Percentiles rank a stretch among this genome's conserved stretches.
Evolutionary conservation across 1,140 invertebrate genomes (phyloP).

Genomic region (Sipha flava): DNA sequence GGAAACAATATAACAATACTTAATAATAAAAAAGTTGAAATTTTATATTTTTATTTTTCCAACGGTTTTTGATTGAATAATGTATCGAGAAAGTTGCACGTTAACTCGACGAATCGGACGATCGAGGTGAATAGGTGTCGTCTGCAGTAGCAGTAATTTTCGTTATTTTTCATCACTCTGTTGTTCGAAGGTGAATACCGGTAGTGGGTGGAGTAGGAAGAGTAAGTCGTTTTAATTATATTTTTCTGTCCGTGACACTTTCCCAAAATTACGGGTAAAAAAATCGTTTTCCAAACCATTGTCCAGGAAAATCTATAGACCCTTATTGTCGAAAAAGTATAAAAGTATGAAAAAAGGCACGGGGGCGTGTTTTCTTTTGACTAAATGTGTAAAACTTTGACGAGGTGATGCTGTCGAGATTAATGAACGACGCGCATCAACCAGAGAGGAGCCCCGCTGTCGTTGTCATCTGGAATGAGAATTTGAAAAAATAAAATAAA

Average conservation of each 20-base stretch:
- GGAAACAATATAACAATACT: not conserved
- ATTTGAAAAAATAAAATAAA: not conserved
- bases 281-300: slow-evolving; percentile 9
- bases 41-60: not conserved
- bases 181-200: not conserved
- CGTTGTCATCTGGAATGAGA: not conserved
- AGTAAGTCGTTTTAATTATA: not conserved
- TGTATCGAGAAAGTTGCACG: not conserved
- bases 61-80: not conserved
- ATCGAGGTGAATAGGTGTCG: not conserved
- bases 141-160: not conserved
- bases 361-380: not conserved
- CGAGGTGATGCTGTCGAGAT: not conserved
- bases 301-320: not conserved
- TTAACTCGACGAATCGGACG: not conserved
- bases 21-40: not conserved
- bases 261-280: not conserved
- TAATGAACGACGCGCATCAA: not conserved
- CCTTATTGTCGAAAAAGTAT: not conserved
- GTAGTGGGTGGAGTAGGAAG: not conserved
- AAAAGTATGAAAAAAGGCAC: not conserved
- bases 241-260: slow-evolving; percentile 5
- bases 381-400: slow-evolving; percentile 7
- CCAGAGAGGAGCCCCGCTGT: no score
- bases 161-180: not conserved